These are phyloP conservation scores for Stictocephala bisonia DNA, from an alignment of 2,888 invertebrate genomes.

Conservation along the genomic window DNA sequence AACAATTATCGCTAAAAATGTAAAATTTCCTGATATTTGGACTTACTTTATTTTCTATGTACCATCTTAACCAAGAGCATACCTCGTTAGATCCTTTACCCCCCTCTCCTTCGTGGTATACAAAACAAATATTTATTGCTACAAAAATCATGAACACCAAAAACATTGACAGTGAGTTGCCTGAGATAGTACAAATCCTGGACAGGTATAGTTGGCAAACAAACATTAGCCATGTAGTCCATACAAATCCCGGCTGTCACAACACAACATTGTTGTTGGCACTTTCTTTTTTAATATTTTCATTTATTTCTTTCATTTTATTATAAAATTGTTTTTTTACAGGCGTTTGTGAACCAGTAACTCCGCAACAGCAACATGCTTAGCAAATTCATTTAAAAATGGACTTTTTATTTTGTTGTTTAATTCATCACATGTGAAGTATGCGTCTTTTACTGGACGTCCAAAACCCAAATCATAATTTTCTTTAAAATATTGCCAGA, in stretches of 20 bases:
- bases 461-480: constrained; percentile 23
- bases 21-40: constrained; percentile 34
- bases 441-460: constrained; percentile 12
- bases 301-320: not conserved
- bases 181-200: constrained; percentile 44
- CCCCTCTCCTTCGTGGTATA: constrained; percentile 48
- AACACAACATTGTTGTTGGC: too few species aligned
- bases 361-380: constrained; percentile 4
- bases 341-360: not conserved
- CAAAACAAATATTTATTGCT: constrained; percentile 22
- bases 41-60: constrained; percentile 22
- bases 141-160: constrained; percentile 35
- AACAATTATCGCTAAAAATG: constrained; percentile 47
- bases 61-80: constrained; percentile 37
- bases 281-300: not conserved
- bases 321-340: constrained; percentile 25
- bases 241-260: constrained; percentile 20
- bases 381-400: constrained; percentile 8
- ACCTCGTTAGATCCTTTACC: constrained; percentile 45
- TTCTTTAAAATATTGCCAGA: constrained; percentile 1
- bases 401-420: constrained; percentile 18
- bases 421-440: constrained; percentile 12
- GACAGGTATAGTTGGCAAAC: constrained; percentile 35
- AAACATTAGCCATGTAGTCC: constrained; percentile 43
- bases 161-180: constrained; percentile 40